Evolutionary conservation across 2,888 invertebrate species (phyloP).

Genomic region (Acanthococcus lagerstroemiae): DNA sequence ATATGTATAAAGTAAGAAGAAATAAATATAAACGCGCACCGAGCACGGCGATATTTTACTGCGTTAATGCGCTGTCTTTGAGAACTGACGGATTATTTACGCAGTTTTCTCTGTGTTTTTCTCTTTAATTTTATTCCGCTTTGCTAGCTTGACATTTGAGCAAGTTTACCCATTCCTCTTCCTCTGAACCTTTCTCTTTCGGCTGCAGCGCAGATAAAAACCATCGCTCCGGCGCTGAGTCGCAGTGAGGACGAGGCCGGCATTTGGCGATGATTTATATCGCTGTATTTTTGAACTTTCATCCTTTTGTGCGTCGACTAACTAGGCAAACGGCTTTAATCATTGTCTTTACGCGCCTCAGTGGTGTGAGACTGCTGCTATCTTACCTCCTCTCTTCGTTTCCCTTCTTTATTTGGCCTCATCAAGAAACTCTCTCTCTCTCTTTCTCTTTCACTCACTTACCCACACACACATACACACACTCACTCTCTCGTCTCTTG

Average conservation of each 20-base stretch:
- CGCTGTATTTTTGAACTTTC: constrained; percentile 22
- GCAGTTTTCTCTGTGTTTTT: constrained; percentile 20
- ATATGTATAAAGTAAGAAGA: too few species aligned
- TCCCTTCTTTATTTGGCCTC: too few species aligned
- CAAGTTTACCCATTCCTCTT: background rate
- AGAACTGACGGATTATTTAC: constrained; percentile 31
- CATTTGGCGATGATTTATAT: constrained; percentile 29
- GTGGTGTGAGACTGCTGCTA: background rate
- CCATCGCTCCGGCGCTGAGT: background rate
- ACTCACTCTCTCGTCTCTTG: too few species aligned
- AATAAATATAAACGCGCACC: too few species aligned
- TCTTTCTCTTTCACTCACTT: too few species aligned
- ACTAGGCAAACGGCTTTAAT: constrained; percentile 22
- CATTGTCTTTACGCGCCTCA: constrained; percentile 19
- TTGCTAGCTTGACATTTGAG: background rate
- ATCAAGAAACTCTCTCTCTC: too few species aligned
- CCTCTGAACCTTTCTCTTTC: too few species aligned
- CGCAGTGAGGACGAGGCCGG: constrained; percentile 11
- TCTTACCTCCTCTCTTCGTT: too few species aligned
- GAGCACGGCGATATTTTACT: constrained; percentile 27
- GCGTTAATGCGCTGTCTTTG: constrained; percentile 26
- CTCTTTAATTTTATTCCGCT: constrained; percentile 1
- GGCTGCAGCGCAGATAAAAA: background rate
- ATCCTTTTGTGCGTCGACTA: constrained; percentile 17
- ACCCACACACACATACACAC: too few species aligned